Evolutionary conservation across 2,113 vertebrate species (phyloP), one percentile per base, ranked within the genome.

Genomic region (Abramis brama): DNA sequence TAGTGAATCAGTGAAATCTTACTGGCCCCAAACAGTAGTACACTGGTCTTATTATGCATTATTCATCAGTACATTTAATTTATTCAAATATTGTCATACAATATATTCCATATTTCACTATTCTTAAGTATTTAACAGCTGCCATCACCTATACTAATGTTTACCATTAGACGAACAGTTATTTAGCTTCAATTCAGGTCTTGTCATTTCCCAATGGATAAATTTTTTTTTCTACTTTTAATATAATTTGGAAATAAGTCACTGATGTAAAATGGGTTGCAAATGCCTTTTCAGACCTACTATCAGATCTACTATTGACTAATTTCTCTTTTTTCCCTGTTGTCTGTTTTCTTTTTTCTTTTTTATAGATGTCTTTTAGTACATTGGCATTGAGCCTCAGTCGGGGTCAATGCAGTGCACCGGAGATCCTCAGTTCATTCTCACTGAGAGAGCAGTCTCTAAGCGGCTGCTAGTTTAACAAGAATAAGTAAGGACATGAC

Each of bases 301-400:
- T 7, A 39, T 39, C 6, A 50, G 12, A 57, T 57, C 55, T 57
- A 2, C 55, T 71, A 71, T 71, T 36, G 39, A 2, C 68, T 12
- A 6, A 71, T 43, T 21, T 43, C 21, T 43, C 4, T 10, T n/a
- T 11, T 73, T n/a, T 0, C 70, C 39, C 19, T n/a, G 36, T 21
- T 43, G 36, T 95, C 39, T 70, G 30, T 27, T 10, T 27, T 27
- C 27, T 27, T 39, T 36, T 30, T 79, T 21, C 0, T 50, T 71
- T 43, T 1, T 71, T 71, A 2, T 43, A 71, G 39, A 79, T 57
- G 76, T 79, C 10, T 55, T 77, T 36, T 36, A 57, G 27, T 78
- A 57, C 52, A 78, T 36, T 78, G 27, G 17, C 19, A 79, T 25
- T 15, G 36, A 36, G 36, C 15, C 68, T 11, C 64, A 43, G 76